Base-by-base conservation (phyloP, 2,797 vertebrate species). In the Sebastes diaconus region DNA sequence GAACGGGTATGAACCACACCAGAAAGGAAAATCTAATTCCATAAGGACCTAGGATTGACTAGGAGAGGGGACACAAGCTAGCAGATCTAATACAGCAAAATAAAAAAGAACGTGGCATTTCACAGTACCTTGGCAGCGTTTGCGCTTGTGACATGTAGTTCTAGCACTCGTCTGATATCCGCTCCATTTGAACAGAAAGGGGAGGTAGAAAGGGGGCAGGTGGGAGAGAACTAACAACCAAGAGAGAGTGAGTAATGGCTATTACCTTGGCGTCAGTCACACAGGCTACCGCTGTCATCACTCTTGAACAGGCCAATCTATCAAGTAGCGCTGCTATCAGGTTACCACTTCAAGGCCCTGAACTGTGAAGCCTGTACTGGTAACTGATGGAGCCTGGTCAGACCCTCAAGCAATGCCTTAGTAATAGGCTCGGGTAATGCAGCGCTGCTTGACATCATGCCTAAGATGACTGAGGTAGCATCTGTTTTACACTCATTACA, bases 141-240 rank as follows among this genome's bases (percentile, higher is more conserved):
- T 99, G 97, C 98, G 89, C 85, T 99, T 99, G 97, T 96, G 97
- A 97, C 98, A 96, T 97, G 97, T 93, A 77, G 97, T 95, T 93
- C 96, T 97, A 97, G 97, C 93, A 93, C 95, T 97, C 95, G 97
- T 97, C 96, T 98, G 97, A 99, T 97, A 97, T 97, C 97, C 97
- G 95, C 97, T 99, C 98, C 98, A 99, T 97, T 99, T 98, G 98
- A 99, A 99, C 96, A 99, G 96, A 97, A 97, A 99, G 89, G 97
- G 98, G 95, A 99, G 97, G 97, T 98, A 99, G 97, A 99, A 99
- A 94, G 97, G 96, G 96, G 97, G 97, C 94, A 98, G 95, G 93
- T 97, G 96, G 97, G 97, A 96, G 97, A 97, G 95, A 98, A 98
- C 98, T 99, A 98, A 98, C 96, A 97, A 98, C 96, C 95, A 97